Evolutionary conservation across 2,888 invertebrate species (phyloP).

Genomic region (Netelia melanura): DNA sequence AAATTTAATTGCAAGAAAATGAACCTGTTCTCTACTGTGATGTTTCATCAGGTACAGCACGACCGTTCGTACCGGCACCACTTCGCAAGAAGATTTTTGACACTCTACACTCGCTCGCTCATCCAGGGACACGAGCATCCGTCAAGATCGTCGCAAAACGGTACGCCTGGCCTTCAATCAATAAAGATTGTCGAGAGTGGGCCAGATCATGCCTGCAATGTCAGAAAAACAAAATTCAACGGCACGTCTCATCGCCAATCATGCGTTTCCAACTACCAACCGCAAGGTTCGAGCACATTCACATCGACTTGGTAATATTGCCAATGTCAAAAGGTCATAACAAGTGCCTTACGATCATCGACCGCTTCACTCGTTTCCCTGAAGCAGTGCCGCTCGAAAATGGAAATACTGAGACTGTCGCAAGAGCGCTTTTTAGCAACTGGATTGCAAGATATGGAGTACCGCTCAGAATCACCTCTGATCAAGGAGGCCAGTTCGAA

Average conservation of each 20-base stretch:
- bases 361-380: conserved; percentile 44
- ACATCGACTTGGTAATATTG: too few species aligned
- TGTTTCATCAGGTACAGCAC: conserved; percentile 3
- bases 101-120: conserved; percentile 69
- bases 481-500: conserved; percentile 53
- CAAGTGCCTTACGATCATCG: conserved; percentile 44
- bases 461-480: conserved; percentile 15
- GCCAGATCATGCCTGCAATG: conserved; percentile 28
- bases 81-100: conserved; percentile 47
- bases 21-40: conserved; percentile 13
- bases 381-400: conserved; percentile 41
- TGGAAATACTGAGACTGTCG: conserved; percentile 67
- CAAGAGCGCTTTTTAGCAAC: conserved; percentile 4
- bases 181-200: conserved; percentile 73
- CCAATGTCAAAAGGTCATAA: background rate
- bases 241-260: conserved; percentile 29
- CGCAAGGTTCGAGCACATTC: conserved; percentile 42
- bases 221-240: conserved; percentile 28
- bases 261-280: conserved; percentile 23
- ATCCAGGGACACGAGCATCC: conserved; percentile 69
- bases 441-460: conserved; percentile 44
- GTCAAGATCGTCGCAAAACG: conserved; percentile 74
- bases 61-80: conserved; percentile 27
- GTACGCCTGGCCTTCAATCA: conserved; percentile 80
- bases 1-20: background rate